A percentile compares a stretch with the other conserved stretches of the same genome.
phyloP scores from a whole-genome alignment of 1,140 invertebrate species.

The Octopus sinensis region DNA sequence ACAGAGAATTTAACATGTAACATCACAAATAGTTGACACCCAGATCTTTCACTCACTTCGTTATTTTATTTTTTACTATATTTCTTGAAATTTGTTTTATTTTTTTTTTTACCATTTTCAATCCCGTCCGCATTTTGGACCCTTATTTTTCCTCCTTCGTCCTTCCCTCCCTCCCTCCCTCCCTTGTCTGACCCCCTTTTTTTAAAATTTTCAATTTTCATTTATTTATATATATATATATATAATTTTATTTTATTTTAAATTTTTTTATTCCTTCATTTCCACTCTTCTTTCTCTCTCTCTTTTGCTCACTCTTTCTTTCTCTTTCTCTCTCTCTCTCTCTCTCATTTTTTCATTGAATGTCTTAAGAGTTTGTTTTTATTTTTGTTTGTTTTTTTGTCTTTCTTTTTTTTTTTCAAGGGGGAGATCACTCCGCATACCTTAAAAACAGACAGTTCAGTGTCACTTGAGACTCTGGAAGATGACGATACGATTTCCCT shows the following conservation, averaged over 20 bases:
- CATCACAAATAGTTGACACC: no score
- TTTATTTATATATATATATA: not conserved
- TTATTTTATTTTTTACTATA: no score
- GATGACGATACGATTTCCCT: conserved; percentile 14
- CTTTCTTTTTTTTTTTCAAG: not conserved
- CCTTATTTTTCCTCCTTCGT: no score
- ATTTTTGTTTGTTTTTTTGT: not conserved
- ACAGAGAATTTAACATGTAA: no score
- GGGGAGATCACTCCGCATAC: not conserved
- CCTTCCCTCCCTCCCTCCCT: no score
- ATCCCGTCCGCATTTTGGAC: no score
- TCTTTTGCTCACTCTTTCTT: not conserved
- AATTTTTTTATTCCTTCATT: not conserved
- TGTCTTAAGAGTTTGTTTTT: not conserved
- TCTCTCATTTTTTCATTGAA: no score
- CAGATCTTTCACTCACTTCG: no score
- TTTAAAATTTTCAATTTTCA: not conserved
- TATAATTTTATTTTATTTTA: not conserved
- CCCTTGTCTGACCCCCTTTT: no score
- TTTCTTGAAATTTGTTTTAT: no score
- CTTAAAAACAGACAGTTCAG: not conserved
- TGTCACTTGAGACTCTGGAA: conserved; percentile 3
- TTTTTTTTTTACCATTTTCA: no score
- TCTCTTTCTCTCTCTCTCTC: not conserved
- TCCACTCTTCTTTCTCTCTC: not conserved